Conservation (phyloP, 2,113 vertebrate genomes). For the Collichthys lucidus region DNA sequence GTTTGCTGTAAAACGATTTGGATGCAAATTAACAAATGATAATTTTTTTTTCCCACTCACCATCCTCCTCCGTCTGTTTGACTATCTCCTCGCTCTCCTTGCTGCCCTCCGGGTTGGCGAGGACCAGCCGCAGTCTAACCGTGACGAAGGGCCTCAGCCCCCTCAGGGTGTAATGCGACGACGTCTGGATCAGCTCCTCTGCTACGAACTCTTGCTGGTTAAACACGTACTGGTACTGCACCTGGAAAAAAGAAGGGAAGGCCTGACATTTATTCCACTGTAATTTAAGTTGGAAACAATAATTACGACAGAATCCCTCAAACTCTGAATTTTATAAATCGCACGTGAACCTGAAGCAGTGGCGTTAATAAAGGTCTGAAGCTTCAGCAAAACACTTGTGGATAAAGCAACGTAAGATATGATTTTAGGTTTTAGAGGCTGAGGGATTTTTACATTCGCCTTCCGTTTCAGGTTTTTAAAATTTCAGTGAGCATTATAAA, state of each 20-base stretch:
- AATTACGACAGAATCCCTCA: not conserved
- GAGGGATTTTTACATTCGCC: too few species aligned
- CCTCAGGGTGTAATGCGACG: conserved; percentile 94
- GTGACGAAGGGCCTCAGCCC: conserved; percentile 94
- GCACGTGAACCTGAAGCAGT: not conserved
- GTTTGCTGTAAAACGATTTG: not conserved
- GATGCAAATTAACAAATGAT: not conserved
- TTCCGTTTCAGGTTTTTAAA: too few species aligned
- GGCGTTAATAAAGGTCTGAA: not conserved
- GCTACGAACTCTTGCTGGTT: conserved; percentile 94
- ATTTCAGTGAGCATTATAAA: too few species aligned
- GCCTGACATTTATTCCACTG: not conserved
- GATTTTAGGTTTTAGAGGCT: not conserved
- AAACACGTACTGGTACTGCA: conserved; percentile 96
- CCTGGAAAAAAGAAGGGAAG: conserved; percentile 43
- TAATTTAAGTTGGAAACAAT: not conserved
- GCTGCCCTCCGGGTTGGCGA: conserved; percentile 94
- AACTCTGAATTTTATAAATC: not conserved
- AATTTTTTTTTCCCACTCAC: conserved; percentile 73
- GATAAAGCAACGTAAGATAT: not conserved
- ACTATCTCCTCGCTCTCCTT: conserved; percentile 97
- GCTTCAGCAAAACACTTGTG: not conserved
- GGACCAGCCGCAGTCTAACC: conserved; percentile 90
- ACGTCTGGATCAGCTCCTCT: conserved; percentile 93
- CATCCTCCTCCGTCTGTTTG: conserved; percentile 96